Evolutionary conservation across 2,888 invertebrate species (phyloP), one percentile per base, ranked within the genome.

Genomic region (Mythimna lalbum): DNA sequence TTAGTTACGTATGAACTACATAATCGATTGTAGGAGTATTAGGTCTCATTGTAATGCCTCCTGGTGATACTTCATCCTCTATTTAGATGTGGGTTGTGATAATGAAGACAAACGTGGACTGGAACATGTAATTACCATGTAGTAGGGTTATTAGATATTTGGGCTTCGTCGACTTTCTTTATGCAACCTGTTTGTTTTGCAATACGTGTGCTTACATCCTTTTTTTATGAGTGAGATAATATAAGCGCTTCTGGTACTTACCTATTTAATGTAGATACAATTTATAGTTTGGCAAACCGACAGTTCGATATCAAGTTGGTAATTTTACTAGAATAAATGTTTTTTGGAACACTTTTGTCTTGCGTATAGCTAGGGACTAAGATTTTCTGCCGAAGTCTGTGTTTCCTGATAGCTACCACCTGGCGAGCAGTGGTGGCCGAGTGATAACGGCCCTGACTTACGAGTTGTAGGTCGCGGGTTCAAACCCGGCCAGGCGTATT

Each of bases 1-100:
- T 88, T 82, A 80, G 86, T 88, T 89, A 86, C 85, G 85, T 88
- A 80, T 70, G 75, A 74, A 64, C 70, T 64, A 76, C 81, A 81
- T 86, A 87, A 90, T 85, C 86, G 80, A 76, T 86, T 57, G 81
- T 78, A 69, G 68, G 75, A 68, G 70, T 80, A 67, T 17, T 63
- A 63, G 70, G 12, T 81, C 73, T 84, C 79, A 84, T 79, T 76
- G 78, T 80, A 78, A 79, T 82, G 81, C 78, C 85, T 85, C 72
- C 69, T 65, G 72, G 82, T 76, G 67, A 75, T 80, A 73, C 62
- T 78, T 74, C 62, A 69, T 77, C 62, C 63, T 74, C 59, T 72
- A 50, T 69, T 70, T 57, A 71, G 86, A 89, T 85, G 79, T 83
- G 69, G 82, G 80, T 65, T 79, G 68, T 76, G 83, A 87, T 88